Base-by-base conservation (phyloP, 1,140 invertebrate genomes). In the Alviniconcha marisindica region DNA sequence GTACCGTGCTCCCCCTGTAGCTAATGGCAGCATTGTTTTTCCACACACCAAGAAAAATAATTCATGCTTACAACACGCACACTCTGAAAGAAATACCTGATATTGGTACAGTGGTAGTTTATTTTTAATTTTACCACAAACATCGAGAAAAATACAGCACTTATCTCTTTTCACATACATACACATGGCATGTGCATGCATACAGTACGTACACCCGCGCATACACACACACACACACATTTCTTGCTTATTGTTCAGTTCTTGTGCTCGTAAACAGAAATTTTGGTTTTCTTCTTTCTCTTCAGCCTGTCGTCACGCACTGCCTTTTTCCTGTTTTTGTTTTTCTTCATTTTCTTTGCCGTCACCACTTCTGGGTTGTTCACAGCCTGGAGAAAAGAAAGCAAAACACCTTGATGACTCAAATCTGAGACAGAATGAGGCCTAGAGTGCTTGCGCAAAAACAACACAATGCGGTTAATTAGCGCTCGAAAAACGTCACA, bases 351-450 rank as follows among this genome's bases (percentile, higher is more conserved):
- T 93, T 96, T 97, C 90, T 95, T 95, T 90, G 96, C 96, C 0
- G 96, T 96, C 42, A 96, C 95, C 84, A 95, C 93, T 88, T 96
- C 96, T 38, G 96, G 96, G 93, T 97, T 95, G 0, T 95, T 95
- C 0, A 97, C 95, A 91, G 95, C 93, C 94, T 95, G 90, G 44
- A 80, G 85, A 71, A 81, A 81, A 60, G 1, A 44, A 21, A 12
- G 48, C 24, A 48, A 77, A 15, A 60, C 12, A 81, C n/a, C 48
- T 31, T 60, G 60, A 60, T 33, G 14, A 7, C 31, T 54, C 15
- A 73, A 51, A 38, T 28, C 38, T 40, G 14, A 44, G 38, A 44
- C 56, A 31, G 36, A n/a, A 21, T 31, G 28, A 69, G 42, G 42
- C 31, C 14, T n/a, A 76, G 31, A 40, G 21, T 28, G 33, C 42